phyloP scores from a whole-genome alignment of 2,888 invertebrate species.

The Apodemia mormo region DNA sequence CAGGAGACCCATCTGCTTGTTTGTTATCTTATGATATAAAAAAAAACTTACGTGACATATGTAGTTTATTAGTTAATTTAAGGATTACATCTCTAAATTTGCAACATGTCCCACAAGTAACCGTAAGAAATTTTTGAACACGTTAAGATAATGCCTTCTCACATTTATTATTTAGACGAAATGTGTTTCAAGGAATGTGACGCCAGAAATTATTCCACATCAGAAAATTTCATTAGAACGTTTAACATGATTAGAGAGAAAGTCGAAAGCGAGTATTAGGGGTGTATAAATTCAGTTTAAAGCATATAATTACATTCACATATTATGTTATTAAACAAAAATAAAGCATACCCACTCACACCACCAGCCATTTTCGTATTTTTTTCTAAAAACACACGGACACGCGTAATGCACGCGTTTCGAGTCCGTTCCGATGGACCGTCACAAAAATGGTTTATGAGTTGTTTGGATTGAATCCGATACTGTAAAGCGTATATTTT shows the following conservation, averaged over 20 bases:
- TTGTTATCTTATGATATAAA: no score
- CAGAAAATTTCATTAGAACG: slow-evolving; percentile 1
- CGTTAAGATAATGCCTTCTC: slow-evolving; percentile 5
- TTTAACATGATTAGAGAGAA: not conserved
- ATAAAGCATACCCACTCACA: no score
- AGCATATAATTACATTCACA: not conserved
- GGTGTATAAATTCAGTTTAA: not conserved
- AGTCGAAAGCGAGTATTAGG: not conserved
- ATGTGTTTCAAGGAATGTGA: slow-evolving; percentile 1
- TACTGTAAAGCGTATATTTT: no score
- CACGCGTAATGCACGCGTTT: no score
- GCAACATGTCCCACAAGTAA: not conserved
- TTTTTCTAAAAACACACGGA: no score
- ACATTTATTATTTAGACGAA: not conserved
- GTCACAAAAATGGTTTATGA: no score
- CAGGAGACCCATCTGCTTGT: no score
- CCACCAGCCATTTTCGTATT: no score
- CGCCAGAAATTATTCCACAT: slow-evolving; percentile 3
- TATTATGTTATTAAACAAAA: not conserved
- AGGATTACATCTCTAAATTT: not conserved
- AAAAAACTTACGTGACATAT: no score
- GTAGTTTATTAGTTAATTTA: no score
- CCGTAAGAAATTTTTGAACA: not conserved
- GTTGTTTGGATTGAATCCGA: no score
- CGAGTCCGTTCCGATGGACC: no score